phyloP scores from a whole-genome alignment of 2,797 vertebrate genomes.

The Pyrocephalus nanus region DNA sequence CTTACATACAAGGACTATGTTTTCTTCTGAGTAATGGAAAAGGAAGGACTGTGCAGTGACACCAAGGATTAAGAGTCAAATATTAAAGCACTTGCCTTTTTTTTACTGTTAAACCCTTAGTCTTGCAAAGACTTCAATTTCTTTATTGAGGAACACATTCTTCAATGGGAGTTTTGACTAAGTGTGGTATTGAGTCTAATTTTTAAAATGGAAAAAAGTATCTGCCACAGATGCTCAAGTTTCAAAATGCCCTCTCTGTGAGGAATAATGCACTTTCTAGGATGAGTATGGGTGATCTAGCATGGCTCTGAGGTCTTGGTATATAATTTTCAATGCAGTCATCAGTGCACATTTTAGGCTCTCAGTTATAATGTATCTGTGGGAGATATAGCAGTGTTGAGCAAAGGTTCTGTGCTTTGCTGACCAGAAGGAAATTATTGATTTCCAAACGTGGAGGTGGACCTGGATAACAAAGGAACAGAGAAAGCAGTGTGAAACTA shows the following conservation, averaged over 20 bases:
- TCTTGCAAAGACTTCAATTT: background rate
- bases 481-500: constrained; percentile 79
- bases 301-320: background rate
- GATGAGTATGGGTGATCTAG: background rate
- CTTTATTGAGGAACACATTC: background rate
- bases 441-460: background rate
- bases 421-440: constrained; percentile 18
- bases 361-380: background rate
- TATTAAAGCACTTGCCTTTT: background rate
- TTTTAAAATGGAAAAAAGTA: background rate
- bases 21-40: constrained; percentile 2
- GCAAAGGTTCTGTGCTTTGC: constrained; percentile 11
- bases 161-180: background rate
- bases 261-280: background rate
- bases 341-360: background rate
- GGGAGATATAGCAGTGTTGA: background rate
- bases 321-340: background rate
- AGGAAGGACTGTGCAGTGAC: background rate
- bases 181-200: background rate
- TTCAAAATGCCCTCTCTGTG: background rate
- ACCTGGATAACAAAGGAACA: constrained; percentile 31
- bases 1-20: rapidly evolving
- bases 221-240: background rate
- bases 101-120: background rate
- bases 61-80: background rate